A percentile compares a stretch with the other conserved stretches of the same genome.
Evolutionary conservation across 2,797 vertebrate species (phyloP).

Genomic region (Aplochiton taeniatus): DNA sequence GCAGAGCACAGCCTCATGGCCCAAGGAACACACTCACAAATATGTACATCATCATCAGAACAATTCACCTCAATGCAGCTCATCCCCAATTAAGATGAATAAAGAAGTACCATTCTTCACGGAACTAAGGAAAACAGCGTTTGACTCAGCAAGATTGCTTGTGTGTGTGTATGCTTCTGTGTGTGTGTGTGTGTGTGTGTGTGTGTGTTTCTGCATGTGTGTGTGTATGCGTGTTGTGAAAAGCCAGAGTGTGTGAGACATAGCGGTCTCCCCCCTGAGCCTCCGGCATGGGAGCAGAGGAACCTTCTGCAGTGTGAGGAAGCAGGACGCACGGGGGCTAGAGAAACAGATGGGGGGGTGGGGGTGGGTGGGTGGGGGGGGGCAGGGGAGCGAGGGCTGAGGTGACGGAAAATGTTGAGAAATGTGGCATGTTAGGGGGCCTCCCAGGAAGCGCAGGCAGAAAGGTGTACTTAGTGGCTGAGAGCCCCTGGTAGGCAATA

Average conservation of each 20-base stretch:
- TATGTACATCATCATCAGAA: no score
- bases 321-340: neutral
- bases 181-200: no score
- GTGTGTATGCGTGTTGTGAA: conserved; percentile 40
- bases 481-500: no score
- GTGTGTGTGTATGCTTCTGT: no score
- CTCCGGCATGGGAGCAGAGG: conserved; percentile 53
- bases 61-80: conserved; percentile 6
- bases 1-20: conserved; percentile 22
- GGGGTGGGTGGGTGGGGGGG: conserved; percentile 39
- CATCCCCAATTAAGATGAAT: conserved; percentile 52
- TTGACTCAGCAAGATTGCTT: conserved; percentile 32
- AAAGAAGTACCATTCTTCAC: conserved; percentile 46
- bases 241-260: conserved; percentile 33
- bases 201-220: no score
- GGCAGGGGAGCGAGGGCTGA: neutral
- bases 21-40: no score
- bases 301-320: conserved; percentile 11
- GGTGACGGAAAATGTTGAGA: neutral
- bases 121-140: conserved; percentile 39
- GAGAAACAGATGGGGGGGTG: neutral
- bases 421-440: neutral
- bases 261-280: conserved; percentile 56
- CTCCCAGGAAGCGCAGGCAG: no score
- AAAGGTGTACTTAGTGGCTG: no score